Evolutionary conservation across 2,888 invertebrate species (phyloP).

Genomic region (Scaptomyza polygonia): DNA sequence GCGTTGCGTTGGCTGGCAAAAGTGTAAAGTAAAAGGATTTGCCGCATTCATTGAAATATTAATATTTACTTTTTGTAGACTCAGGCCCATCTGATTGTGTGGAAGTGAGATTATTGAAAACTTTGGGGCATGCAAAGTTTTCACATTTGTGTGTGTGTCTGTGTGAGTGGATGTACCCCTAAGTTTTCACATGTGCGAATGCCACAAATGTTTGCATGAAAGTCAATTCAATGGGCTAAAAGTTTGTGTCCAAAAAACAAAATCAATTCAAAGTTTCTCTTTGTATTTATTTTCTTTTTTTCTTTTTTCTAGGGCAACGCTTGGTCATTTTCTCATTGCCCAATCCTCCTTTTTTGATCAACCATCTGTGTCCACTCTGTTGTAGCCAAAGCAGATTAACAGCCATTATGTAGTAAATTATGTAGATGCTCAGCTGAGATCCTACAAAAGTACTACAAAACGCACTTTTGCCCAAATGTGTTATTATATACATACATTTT

Average conservation of each 20-base stretch:
- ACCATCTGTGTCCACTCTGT: conserved; percentile 50
- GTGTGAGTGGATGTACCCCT: conserved; percentile 28
- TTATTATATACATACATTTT: conserved; percentile 48
- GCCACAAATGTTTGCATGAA: conserved; percentile 55
- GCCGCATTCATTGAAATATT: conserved; percentile 75
- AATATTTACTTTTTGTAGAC: conserved; percentile 66
- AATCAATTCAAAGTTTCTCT: conserved; percentile 65
- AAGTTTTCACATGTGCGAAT: conserved; percentile 35
- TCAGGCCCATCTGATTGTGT: conserved; percentile 43
- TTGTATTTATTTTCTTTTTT: neutral
- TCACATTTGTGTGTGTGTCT: conserved; percentile 3
- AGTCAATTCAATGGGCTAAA: conserved; percentile 51
- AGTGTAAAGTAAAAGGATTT: conserved; percentile 70
- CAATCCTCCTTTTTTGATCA: conserved; percentile 1
- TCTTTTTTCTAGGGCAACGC: conserved; percentile 52
- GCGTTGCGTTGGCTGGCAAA: conserved; percentile 27
- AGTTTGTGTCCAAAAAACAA: conserved; percentile 45
- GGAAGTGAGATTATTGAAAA: conserved; percentile 58
- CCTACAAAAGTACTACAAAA: conserved; percentile 8
- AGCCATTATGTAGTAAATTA: conserved; percentile 62
- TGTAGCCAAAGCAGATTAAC: conserved; percentile 51
- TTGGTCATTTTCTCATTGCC: neutral
- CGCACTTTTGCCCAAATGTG: conserved; percentile 27
- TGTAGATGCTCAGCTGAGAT: conserved; percentile 50
- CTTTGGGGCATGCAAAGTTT: conserved; percentile 51